Conservation (phyloP, 2,113 vertebrate genomes). For the human region DNA sequence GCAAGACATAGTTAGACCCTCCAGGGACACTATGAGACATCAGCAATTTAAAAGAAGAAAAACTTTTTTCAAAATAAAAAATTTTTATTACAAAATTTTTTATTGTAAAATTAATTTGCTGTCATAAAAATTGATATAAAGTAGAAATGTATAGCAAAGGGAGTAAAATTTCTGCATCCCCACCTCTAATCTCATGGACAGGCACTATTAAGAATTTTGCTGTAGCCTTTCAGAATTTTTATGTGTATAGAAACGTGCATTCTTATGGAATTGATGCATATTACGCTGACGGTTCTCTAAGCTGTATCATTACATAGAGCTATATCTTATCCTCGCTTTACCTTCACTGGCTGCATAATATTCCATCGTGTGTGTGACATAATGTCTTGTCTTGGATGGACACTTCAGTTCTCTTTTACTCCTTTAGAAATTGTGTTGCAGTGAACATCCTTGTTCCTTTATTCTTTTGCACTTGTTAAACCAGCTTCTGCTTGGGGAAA, state of each 20-base stretch:
- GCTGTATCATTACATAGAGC: background rate
- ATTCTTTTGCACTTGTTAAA: background rate
- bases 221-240: background rate
- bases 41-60: background rate
- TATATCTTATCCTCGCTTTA: background rate
- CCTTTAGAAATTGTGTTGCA: background rate
- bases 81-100: background rate
- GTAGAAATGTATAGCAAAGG: background rate
- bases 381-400: background rate
- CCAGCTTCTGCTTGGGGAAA: background rate
- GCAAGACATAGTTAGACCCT: background rate
- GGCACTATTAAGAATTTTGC: background rate
- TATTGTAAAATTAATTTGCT: slow-evolving; percentile 3
- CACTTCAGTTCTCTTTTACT: background rate
- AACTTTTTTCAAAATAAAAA: background rate
- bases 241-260: background rate
- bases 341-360: background rate
- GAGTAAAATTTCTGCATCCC: background rate
- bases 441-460: background rate
- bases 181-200: background rate
- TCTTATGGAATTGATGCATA: background rate
- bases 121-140: background rate
- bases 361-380: background rate
- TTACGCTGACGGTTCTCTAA: background rate
- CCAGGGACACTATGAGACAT: background rate